Conservation (phyloP, 2,113 vertebrate species). For the Rousettus leschenaultii region DNA sequence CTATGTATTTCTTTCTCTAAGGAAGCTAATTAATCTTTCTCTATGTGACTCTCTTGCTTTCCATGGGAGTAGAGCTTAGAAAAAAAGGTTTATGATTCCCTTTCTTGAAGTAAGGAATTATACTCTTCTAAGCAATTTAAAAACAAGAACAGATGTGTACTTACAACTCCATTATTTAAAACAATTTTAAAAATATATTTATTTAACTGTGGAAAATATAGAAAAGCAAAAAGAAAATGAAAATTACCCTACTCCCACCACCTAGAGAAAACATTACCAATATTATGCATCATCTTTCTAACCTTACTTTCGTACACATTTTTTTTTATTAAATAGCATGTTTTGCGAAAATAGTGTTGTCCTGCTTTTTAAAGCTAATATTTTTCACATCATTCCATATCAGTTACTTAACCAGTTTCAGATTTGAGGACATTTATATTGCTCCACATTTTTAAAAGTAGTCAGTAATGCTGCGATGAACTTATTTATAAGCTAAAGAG, state of each 20-base stretch:
- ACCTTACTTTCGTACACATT: background rate
- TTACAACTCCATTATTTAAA: background rate
- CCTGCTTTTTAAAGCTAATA: background rate
- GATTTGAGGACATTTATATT: background rate
- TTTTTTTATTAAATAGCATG: background rate
- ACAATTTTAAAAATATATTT: background rate
- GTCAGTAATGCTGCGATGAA: background rate
- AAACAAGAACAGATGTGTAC: background rate
- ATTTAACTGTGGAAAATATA: background rate
- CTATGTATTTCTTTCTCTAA: background rate
- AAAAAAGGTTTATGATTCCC: background rate
- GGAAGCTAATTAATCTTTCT: background rate
- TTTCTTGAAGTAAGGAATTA: background rate
- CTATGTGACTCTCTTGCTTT: background rate
- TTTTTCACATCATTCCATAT: background rate
- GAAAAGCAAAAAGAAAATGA: background rate
- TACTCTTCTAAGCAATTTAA: background rate
- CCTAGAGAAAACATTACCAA: background rate
- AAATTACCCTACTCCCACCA: background rate
- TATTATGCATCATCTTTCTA: background rate
- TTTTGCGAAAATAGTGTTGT: background rate
- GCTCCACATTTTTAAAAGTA: background rate
- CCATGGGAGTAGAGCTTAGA: background rate
- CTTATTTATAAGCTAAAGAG: background rate
- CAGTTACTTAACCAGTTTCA: background rate